phyloP scores from a whole-genome alignment of 2,113 vertebrate genomes.

The Cyanistes caeruleus region DNA sequence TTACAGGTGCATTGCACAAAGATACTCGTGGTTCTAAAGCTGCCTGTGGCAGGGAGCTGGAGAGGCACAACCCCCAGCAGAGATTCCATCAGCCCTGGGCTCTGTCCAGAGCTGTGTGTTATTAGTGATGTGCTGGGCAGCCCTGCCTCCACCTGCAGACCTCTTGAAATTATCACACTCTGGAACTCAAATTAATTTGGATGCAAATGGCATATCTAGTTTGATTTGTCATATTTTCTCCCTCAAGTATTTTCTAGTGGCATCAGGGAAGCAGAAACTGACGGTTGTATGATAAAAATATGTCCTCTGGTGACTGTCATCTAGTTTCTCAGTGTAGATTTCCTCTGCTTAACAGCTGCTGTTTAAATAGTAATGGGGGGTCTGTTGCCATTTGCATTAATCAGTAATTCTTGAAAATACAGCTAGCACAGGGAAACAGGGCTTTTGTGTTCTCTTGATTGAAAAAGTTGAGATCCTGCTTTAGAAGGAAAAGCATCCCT shows the following conservation, averaged over 20 bases:
- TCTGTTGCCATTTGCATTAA: background rate
- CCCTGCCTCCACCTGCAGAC: background rate
- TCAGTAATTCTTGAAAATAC: background rate
- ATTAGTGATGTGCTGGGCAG: too few relatives aligned
- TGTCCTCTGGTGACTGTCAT: background rate
- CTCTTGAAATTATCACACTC: background rate
- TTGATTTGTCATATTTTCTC: background rate
- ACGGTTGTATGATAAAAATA: background rate
- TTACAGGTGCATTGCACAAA: rapidly evolving
- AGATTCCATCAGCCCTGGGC: rapidly evolving
- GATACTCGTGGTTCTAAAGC: rapidly evolving
- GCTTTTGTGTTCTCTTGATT: background rate
- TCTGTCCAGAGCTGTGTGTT: background rate
- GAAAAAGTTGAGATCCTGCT: background rate
- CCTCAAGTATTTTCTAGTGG: background rate
- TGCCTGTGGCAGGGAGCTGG: background rate
- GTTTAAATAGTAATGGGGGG: background rate
- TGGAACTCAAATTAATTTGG: background rate
- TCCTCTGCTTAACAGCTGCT: background rate
- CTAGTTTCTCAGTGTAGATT: background rate
- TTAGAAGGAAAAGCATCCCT: background rate
- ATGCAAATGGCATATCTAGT: background rate
- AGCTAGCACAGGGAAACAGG: background rate
- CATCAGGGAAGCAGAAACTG: background rate
- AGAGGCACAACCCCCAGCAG: background rate